Base-by-base conservation (phyloP, 1,140 invertebrate species). In the Bombus breviceps region DNA sequence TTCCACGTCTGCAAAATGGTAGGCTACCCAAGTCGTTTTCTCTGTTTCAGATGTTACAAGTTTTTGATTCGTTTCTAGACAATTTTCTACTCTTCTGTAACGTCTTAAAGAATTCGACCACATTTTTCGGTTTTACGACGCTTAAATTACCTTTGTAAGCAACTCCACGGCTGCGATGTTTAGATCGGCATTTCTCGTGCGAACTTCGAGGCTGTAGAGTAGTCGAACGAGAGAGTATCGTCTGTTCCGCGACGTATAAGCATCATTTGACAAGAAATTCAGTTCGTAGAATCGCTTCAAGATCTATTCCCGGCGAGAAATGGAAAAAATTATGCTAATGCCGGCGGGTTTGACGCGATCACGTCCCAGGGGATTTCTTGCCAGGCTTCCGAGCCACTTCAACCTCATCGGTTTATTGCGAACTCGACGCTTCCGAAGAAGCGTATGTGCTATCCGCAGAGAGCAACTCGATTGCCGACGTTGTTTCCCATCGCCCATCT, bases 401-500 rank as follows among this genome's bases (percentile, higher is more conserved):
- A n/a, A 34, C 37, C 37, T 3, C 25, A 28, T 39, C 68, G 22
- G 39, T 84, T 84, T 71, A 84, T 79, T 39, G 22, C 59, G 18
- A 41, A 34, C n/a, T 22, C 15, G 57, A 62, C 66, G 72, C 72
- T 73, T 25, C 43, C 13, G 43, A 69, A 62, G 57, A 66, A 74
- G 2, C 72, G 43, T 66, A 37, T 64, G 73, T 41, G 18, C 53
- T 41, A 66, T 74, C 34, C 43, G 25, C 22, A 32, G 13, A 53
- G 34, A 41, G 71, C 15, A 39, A 39, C 34, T 22, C 32, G 41
- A 64, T 64, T 8, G 18, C 68, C 76, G 1, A 13, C 59, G 74
- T 86, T 85, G 78, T 85, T 81, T 72, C 62, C 66, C 37, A 86
- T 88, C 85, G 47, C 18, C 66, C 78, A 88, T 86, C 78, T 86